Base-by-base conservation (phyloP, 1,140 invertebrate species). In the Colletes gigas region DNA sequence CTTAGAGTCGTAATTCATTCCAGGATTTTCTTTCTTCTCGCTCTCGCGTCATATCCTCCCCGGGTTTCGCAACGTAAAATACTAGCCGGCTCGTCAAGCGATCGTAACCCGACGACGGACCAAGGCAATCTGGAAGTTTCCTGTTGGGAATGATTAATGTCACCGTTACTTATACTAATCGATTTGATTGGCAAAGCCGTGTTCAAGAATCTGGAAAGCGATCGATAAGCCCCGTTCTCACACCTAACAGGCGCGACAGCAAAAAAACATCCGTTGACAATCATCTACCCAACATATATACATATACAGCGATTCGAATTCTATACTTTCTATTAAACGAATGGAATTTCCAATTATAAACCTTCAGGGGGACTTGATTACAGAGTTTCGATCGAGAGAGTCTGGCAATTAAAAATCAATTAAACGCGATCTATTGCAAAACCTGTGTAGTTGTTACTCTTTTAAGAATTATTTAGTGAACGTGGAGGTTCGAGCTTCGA, bases 51-150 rank as follows among this genome's bases (percentile, higher is more conserved):
- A 8, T 30, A 30, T 47, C 9, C 44, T 47, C 9, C 44, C 44
- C 44, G 6, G 6, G 52, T 54, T 54, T 54, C 52, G 52, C 52
- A 41, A 6, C 60, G 30, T 63, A 17, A 63, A 63, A 39, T 63
- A 41, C 60, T 41, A 30, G 30, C 30, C 30, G 30, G 30, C 30
- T 30, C 30, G 30, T 30, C 30, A 30, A 30, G 30, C 30, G 30
- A 30, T 30, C 30, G 30, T 30, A 30, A 30, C 30, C 30, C 60
- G 30, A 8, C 30, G 30, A 21, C 57, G 44, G 47, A n/a, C 41
- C 73, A 44, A 55, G 72, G 47, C 30, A 41, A 66, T 50, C 17
- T 39, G 50, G 73, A 75, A 21, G 52, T 67, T 55, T 44, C 50
- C 50, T 52, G 14, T n/a, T 12, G 21, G n/a, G 65, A 50, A 10